Evolutionary conservation across 2,113 vertebrate species (phyloP).

Genomic region (Chaetodon trifascialis): DNA sequence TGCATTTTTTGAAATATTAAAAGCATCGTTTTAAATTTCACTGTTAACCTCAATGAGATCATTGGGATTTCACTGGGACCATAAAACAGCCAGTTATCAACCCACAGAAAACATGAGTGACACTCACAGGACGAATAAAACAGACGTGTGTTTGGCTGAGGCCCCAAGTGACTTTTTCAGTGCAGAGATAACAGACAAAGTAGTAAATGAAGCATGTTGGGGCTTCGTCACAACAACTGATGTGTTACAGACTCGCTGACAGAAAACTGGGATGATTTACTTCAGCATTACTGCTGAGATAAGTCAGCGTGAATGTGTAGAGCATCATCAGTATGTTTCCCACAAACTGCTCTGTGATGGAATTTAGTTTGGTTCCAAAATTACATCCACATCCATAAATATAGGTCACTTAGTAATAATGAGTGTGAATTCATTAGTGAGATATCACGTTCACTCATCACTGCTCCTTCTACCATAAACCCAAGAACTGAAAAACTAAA

Average conservation of each 20-base stretch:
- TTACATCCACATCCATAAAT: not conserved
- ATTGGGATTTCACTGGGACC: slow-evolving; percentile 60
- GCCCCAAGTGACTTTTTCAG: slow-evolving; percentile 1
- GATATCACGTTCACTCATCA: not conserved
- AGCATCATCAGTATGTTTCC: slow-evolving; percentile 18
- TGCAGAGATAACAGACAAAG: slow-evolving; percentile 34
- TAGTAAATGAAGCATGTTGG: slow-evolving; percentile 19
- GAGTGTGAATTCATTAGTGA: not conserved
- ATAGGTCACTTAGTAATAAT: not conserved
- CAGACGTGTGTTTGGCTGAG: slow-evolving; percentile 24
- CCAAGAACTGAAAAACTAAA: not conserved
- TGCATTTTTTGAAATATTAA: slow-evolving; percentile 37
- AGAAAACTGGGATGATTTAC: slow-evolving; percentile 4
- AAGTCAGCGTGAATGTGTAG: slow-evolving; percentile 21
- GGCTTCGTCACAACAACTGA: not conserved
- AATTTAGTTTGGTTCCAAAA: slow-evolving; percentile 13
- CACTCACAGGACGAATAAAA: slow-evolving; percentile 33
- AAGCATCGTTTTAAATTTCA: slow-evolving; percentile 57
- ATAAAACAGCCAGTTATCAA: slow-evolving; percentile 58
- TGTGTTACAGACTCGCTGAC: not conserved
- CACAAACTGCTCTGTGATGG: slow-evolving; percentile 1
- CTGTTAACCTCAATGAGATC: slow-evolving; percentile 71
- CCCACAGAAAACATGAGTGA: slow-evolving; percentile 52
- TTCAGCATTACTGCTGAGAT: slow-evolving; percentile 3
- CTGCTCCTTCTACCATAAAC: not conserved